Evolutionary conservation across 2,888 invertebrate genomes (phyloP).

Genomic region (Synergus itoensis): DNA sequence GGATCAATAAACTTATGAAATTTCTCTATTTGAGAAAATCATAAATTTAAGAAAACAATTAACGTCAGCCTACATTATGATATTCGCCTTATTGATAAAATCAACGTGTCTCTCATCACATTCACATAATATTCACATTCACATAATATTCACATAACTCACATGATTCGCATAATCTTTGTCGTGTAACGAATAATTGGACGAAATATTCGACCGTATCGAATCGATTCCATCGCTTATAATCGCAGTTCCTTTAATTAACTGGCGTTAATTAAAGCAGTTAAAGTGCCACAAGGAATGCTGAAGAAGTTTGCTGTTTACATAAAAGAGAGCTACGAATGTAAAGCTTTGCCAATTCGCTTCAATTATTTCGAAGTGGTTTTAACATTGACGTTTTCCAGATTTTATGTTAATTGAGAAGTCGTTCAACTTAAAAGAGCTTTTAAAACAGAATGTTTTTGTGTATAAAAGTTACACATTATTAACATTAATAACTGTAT

Average conservation of each 20-base stretch:
- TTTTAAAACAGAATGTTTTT: neutral
- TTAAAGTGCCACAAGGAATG: slow-evolving; percentile 23
- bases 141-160: too few relatives aligned
- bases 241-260: slow-evolving; percentile 15
- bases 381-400: slow-evolving; percentile 24
- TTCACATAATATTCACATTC: neutral
- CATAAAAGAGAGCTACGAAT: slow-evolving; percentile 19
- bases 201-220: neutral
- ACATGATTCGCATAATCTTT: neutral
- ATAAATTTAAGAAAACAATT: neutral
- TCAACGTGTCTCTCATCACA: neutral
- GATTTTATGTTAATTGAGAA: slow-evolving; percentile 28
- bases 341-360: slow-evolving; percentile 9
- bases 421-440: neutral
- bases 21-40: neutral
- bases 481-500: too few relatives aligned
- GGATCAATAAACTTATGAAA: neutral
- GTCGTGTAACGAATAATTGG: neutral
- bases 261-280: slow-evolving; percentile 27
- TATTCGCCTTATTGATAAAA: neutral
- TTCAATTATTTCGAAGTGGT: slow-evolving; percentile 15
- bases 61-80: neutral
- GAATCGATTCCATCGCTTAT: slow-evolving; percentile 17
- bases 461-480: too few relatives aligned
- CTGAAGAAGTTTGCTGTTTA: slow-evolving; percentile 17